phyloP scores from a whole-genome alignment of 1,140 invertebrate species.

The Zaprionus capensis region DNA sequence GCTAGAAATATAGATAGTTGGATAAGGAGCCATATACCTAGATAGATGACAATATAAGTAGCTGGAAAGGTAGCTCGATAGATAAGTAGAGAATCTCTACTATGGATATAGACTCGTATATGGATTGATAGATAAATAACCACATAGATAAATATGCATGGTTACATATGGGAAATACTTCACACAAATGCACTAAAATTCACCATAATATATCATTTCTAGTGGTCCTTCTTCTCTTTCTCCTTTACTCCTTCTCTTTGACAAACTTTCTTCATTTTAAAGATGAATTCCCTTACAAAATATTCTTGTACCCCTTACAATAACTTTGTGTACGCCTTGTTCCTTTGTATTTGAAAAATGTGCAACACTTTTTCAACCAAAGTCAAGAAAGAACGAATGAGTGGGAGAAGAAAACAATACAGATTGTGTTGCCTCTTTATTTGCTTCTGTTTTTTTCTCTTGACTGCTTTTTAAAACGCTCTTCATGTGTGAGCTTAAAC shows the following conservation, averaged over 20 bases:
- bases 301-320: neutral
- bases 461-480: slow-evolving; percentile 14
- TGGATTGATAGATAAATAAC: neutral
- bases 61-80: neutral
- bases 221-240: neutral
- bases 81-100: neutral
- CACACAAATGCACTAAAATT: neutral
- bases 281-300: neutral
- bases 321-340: neutral
- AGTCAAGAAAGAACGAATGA: neutral
- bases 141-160: neutral
- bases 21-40: too few species aligned
- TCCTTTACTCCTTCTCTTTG: neutral
- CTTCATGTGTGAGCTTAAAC: slow-evolving; percentile 43
- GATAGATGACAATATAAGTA: too few species aligned
- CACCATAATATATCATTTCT: neutral
- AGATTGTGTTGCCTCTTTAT: slow-evolving; percentile 6
- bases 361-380: slow-evolving; percentile 3
- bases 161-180: neutral
- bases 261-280: neutral
- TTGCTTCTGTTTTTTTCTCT: neutral
- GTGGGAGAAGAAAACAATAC: neutral
- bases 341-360: slow-evolving; percentile 2
- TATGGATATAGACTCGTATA: too few species aligned
- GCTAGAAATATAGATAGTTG: neutral